These are phyloP conservation scores for Ceratina calcarata DNA, from an alignment of 1,140 invertebrate species.

Conservation along the genomic window DNA sequence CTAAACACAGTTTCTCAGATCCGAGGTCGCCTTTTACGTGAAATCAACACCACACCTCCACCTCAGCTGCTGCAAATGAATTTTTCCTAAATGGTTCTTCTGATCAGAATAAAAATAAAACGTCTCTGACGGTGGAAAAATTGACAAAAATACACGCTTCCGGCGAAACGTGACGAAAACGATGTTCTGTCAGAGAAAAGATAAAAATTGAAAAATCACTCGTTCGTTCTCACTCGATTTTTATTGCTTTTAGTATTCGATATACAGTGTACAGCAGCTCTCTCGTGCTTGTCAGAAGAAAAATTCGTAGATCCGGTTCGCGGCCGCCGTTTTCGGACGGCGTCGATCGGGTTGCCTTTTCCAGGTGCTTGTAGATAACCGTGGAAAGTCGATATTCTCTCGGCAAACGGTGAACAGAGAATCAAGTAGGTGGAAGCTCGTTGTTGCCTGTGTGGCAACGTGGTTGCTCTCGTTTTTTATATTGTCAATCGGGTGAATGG, in stretches of 20 bases:
- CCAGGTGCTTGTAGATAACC: background rate
- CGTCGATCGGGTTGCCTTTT: slow-evolving; percentile 23
- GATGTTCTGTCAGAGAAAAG: background rate
- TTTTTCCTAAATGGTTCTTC: slow-evolving; percentile 33
- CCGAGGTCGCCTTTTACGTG: slow-evolving; percentile 14
- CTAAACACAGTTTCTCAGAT: slow-evolving; percentile 16
- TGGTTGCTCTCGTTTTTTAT: slow-evolving; percentile 16
- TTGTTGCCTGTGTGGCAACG: background rate
- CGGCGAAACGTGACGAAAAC: slow-evolving; percentile 37
- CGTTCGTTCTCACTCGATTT: slow-evolving; percentile 24
- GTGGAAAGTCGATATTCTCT: slow-evolving; percentile 37
- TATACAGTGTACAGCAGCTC: slow-evolving; percentile 25
- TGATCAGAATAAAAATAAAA: background rate
- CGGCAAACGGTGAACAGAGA: slow-evolving; percentile 30
- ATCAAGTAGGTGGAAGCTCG: background rate
- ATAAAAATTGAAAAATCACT: slow-evolving; percentile 6
- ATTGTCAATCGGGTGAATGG: background rate
- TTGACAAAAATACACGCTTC: background rate
- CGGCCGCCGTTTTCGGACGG: slow-evolving; percentile 34
- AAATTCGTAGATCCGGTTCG: background rate
- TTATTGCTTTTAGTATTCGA: slow-evolving; percentile 14
- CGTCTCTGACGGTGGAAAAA: background rate
- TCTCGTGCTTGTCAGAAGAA: slow-evolving; percentile 22
- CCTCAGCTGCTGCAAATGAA: slow-evolving; percentile 64
- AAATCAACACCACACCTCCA: slow-evolving; percentile 59